Conservation (phyloP, 2,113 vertebrate genomes). For the Boleophthalmus pectinirostris region DNA sequence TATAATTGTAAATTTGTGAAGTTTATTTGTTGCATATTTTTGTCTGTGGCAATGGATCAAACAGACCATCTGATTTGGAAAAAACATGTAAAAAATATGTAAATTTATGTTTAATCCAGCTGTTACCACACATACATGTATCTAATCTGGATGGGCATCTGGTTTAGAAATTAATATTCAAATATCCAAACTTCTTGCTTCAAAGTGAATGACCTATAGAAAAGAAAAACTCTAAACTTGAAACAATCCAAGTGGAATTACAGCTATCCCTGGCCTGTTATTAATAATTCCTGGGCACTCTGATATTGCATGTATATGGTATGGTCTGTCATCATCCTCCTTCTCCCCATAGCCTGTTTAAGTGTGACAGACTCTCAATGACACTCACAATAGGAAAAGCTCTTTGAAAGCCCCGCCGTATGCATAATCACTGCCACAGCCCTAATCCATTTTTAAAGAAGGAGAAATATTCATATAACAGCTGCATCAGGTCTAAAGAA, state of each 20-base stretch:
- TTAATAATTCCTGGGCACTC: slow-evolving; percentile 23
- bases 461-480: slow-evolving; percentile 66
- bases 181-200: no score
- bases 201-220: neutral
- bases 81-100: no score
- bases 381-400: slow-evolving; percentile 56
- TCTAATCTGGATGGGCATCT: no score
- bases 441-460: slow-evolving; percentile 68
- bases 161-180: no score
- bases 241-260: neutral
- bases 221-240: neutral
- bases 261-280: slow-evolving; percentile 13
- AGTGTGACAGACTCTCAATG: slow-evolving; percentile 63
- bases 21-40: no score
- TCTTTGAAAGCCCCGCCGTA: slow-evolving; percentile 63
- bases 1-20: no score
- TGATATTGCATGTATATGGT: slow-evolving; percentile 38
- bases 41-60: no score
- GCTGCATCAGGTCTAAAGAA: slow-evolving; percentile 65
- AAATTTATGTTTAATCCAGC: no score
- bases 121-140: no score
- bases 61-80: no score
- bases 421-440: slow-evolving; percentile 71
- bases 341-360: slow-evolving; percentile 52
- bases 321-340: slow-evolving; percentile 51